Evolutionary conservation across 1,140 invertebrate species (phyloP), one percentile per base, ranked within the genome.

Genomic region (Bilobella aurantiaca): DNA sequence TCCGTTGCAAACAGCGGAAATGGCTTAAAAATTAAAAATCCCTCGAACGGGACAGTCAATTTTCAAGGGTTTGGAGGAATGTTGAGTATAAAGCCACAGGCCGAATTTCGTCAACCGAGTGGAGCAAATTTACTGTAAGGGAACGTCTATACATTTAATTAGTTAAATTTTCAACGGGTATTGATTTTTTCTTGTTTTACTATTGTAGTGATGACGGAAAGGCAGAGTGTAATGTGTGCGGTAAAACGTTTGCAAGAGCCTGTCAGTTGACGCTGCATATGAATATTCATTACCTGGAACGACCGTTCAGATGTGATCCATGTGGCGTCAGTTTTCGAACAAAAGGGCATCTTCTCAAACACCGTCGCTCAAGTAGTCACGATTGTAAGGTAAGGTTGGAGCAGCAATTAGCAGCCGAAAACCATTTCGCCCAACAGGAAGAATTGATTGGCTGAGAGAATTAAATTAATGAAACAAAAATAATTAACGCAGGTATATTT

Each of bases 231-330:
- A 83, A 81, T 57, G 87, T 96, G 70, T 98, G 94, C 79, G 85
- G 87, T 64, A 96, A 95, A 79, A 85, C 86, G 64, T 97, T 97
- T 78, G 87, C 84, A 60, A 91, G 93, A 78, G 87, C 89, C 57
- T 89, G 89, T 73, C 93, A 96, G 76, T 79, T 97, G 67, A 83
- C 86, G 62, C 80, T 96, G 58, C 94, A 98, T 79, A 88, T 94
- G 75, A 96, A 96, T 77, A 95, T 95, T 74, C 94, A 98, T 78
- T 95, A 93, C 74, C 88, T 97, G 79, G 93, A 96, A 75, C 82
- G 91, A 57, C 91, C 91, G 62, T 96, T 89, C 74, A 83, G 89
- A 65, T 96, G 93, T 76, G 90, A 94, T 71, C 85, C 89, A 5
- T 96, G 93, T 77, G 89, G 87, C 28, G 88, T 93, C 29, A 91